A percentile compares a stretch with the other conserved stretches of the same genome.
phyloP scores from a whole-genome alignment of 2,888 invertebrate species.

The Syritta pipiens region DNA sequence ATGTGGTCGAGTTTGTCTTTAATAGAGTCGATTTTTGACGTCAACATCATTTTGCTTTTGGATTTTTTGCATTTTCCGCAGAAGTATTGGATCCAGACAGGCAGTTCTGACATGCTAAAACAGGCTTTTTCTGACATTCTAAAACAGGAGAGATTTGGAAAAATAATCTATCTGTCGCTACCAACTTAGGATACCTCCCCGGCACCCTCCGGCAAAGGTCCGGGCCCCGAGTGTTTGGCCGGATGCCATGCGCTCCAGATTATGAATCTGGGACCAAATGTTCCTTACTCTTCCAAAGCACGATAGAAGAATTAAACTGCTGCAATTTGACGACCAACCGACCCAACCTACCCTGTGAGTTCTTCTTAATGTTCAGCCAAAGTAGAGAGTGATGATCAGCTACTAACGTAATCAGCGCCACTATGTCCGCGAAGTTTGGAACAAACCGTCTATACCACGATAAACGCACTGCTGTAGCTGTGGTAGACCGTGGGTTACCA shows the following conservation, averaged over 20 bases:
- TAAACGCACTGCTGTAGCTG: conserved; percentile 18
- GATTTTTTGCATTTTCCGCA: too few relatives aligned
- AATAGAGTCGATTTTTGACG: too few relatives aligned
- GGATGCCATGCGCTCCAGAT: not conserved
- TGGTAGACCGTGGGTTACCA: conserved; percentile 24
- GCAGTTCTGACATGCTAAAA: too few relatives aligned
- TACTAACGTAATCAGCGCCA: conserved; percentile 32
- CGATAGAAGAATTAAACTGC: conserved; percentile 15
- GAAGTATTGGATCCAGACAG: too few relatives aligned
- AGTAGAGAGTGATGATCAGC: conserved; percentile 32
- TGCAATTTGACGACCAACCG: conserved; percentile 38
- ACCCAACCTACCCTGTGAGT: conserved; percentile 38
- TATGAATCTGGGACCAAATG: conserved; percentile 17
- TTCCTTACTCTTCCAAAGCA: conserved; percentile 34
- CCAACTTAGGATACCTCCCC: not conserved
- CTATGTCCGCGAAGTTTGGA: conserved; percentile 12
- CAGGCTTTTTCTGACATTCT: too few relatives aligned
- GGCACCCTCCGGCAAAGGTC: not conserved
- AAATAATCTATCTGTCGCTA: too few relatives aligned
- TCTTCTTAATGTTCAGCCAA: conserved; percentile 45
- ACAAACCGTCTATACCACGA: conserved; percentile 46
- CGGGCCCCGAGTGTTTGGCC: not conserved
- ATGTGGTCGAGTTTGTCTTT: too few relatives aligned
- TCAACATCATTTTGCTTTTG: too few relatives aligned
- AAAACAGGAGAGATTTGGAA: too few relatives aligned